A percentile compares a stretch with the other conserved stretches of the same genome.
phyloP scores from a whole-genome alignment of 2,113 vertebrate genomes.

The Scytalopus superciliaris region DNA sequence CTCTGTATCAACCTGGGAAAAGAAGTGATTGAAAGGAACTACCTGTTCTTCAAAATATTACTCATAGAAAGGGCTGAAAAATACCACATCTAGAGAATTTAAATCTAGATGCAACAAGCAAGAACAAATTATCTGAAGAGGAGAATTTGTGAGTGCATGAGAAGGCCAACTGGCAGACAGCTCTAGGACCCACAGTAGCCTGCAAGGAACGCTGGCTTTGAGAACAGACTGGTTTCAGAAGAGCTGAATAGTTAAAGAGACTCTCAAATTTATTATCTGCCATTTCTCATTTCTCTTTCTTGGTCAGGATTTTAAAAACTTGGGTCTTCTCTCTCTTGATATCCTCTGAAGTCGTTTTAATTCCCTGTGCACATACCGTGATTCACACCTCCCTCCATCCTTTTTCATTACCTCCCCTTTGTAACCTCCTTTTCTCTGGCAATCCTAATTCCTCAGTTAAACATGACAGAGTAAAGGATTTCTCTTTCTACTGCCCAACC shows the following conservation, averaged over 20 bases:
- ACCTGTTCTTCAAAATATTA: neutral
- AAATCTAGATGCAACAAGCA: neutral
- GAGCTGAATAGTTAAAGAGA: neutral
- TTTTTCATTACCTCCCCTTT: neutral
- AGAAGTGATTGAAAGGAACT: neutral
- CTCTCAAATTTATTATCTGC: neutral
- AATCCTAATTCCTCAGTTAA: conserved; percentile 43
- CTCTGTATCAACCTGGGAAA: neutral
- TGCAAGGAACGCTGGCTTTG: neutral
- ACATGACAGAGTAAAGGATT: conserved; percentile 40
- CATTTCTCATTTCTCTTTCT: neutral
- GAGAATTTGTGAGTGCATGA: neutral
- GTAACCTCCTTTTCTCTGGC: conserved; percentile 16
- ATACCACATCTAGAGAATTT: neutral
- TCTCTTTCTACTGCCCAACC: conserved; percentile 49
- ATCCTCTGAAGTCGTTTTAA: neutral
- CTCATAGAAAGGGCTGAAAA: neutral
- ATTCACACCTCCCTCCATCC: neutral
- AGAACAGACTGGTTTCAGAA: neutral
- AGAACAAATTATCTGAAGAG: neutral
- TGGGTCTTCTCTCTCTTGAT: neutral
- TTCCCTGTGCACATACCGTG: neutral
- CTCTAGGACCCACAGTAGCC: neutral
- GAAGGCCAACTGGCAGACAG: neutral
- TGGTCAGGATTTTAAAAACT: neutral